Percentiles rank a stretch among this genome's conserved stretches.
These are phyloP conservation scores for Heliopora coerulea DNA, from an alignment of 92 coral and sea anemone species.

Conservation along the genomic window DNA sequence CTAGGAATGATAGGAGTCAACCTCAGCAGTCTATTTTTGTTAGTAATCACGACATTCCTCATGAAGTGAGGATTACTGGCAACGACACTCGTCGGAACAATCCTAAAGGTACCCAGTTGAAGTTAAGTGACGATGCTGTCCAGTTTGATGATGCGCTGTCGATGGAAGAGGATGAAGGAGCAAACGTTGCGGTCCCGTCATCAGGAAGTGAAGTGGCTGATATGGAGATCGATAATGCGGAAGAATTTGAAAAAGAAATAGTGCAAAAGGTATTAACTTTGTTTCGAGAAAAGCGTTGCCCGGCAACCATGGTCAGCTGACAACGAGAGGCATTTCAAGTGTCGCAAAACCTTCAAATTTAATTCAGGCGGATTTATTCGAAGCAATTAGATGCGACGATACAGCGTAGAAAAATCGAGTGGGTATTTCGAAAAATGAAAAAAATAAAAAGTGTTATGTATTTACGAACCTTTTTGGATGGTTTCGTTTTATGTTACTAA, in stretches of 20 bases:
- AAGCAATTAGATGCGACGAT: no score
- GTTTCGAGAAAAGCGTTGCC: no score
- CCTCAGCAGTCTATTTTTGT: neutral
- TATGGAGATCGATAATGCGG: slow-evolving; percentile 92
- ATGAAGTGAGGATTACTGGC: neutral
- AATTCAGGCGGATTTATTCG: no score
- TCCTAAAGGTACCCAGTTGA: neutral
- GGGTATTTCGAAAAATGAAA: no score
- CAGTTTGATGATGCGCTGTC: neutral
- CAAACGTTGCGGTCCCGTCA: neutral
- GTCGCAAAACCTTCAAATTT: no score
- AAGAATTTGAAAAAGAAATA: slow-evolving; percentile 69
- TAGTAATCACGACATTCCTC: neutral
- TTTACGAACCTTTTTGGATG: no score
- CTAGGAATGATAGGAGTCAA: no score
- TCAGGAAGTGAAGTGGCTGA: slow-evolving; percentile 54
- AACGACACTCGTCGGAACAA: neutral
- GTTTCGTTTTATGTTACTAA: no score
- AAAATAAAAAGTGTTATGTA: no score
- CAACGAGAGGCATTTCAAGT: no score
- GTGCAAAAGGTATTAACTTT: slow-evolving; percentile 72
- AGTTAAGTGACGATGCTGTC: neutral
- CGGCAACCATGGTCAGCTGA: no score
- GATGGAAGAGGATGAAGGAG: slow-evolving; percentile 18
- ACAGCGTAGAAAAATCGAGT: no score